These are phyloP conservation scores for Syrista parreyssii DNA, from an alignment of 2,888 invertebrate genomes.

Conservation along the genomic window DNA sequence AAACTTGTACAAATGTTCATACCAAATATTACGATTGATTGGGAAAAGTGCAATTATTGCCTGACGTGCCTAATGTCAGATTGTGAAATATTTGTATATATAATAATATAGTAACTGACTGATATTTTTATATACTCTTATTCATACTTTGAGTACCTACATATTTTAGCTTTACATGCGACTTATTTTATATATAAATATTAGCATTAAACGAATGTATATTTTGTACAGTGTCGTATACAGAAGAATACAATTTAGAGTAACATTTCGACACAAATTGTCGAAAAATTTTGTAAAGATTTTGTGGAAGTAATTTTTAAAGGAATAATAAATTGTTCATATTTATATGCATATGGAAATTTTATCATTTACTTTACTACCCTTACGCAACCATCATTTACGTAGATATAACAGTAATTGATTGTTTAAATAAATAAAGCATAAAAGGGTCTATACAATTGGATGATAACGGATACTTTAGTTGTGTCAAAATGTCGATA, in stretches of 20 bases:
- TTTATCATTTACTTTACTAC: not conserved
- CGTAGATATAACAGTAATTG: constrained; percentile 37
- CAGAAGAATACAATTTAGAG: not conserved
- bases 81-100: not conserved
- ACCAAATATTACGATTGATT: not conserved
- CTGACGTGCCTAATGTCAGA: not conserved
- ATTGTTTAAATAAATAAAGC: not conserved
- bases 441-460: not conserved
- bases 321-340: not conserved
- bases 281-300: not conserved
- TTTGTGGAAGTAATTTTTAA: not conserved
- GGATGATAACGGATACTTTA: not conserved
- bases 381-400: constrained; percentile 18
- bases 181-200: not conserved
- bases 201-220: not conserved
- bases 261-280: not conserved
- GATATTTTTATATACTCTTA: not conserved
- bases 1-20: not conserved
- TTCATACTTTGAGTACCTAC: not conserved
- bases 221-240: not conserved
- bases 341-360: not conserved
- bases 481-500: not conserved
- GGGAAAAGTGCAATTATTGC: not conserved
- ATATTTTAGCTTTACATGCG: not conserved
- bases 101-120: not conserved